Evolutionary conservation across 2,888 invertebrate species (phyloP), one percentile per base, ranked within the genome.

Genomic region (Hydropsyche betteni): DNA sequence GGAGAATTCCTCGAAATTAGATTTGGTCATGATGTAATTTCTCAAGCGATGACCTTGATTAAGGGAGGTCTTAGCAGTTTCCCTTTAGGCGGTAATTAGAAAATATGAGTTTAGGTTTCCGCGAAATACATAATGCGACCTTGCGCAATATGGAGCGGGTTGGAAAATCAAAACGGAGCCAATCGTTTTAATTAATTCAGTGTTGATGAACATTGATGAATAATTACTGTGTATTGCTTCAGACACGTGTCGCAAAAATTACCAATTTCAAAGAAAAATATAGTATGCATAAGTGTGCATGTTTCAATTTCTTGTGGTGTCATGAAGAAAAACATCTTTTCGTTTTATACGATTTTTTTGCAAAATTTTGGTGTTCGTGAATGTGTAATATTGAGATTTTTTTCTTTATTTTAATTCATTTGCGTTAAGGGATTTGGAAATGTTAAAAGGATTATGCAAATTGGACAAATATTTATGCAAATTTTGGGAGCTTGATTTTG

Each of bases 381-480:
- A 4, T 44, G 44, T 44, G 44, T 44, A 8, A 0, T 44, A 7
- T 44, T 6, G 6, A 44, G 44, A 6, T 6, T 44, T 44, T 44
- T 44, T 44, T 10, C 44, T 64, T 61, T 64, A 64, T 64, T 64
- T 64, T 64, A 36, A 64, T 64, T 64, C 36, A 36, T 64, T n/a
- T 34, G 34, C 64, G 64, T 34, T 6, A 36, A 36, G 64, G 64
- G 64, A 64, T 36, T 64, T 34, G 36, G 24, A 33, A 34, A 70
- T 51, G 52, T 53, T 53, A 53, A 53, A 34, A 24, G 70, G 44
- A 36, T 51, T 70, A 70, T 70, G 52, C 70, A 70, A 70, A 70
- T 70, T 12, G 51, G 24, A 51, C 53, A 70, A 70, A 70, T 70
- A 70, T 70, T 70, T 70, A 70, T 70, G 70, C 70, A 70, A 70